Base-by-base conservation (phyloP, 2,113 vertebrate species). In the Isichthys henryi region DNA sequence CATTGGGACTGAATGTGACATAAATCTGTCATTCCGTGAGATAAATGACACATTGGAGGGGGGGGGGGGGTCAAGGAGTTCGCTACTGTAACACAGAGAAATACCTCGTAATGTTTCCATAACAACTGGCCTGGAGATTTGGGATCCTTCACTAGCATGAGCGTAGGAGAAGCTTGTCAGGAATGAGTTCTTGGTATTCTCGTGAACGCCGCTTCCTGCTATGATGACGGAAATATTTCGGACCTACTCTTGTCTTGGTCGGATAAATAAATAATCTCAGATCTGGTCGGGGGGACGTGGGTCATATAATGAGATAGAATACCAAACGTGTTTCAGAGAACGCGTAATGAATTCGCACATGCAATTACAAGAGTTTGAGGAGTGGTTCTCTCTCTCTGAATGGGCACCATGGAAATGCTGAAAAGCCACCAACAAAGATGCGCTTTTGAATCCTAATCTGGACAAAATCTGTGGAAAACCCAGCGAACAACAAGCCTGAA, bases 341-440 rank as follows among this genome's bases (percentile, higher is more conserved):
- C 3, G 35, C 35, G 11, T 77, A 43, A 35, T 43, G 74, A 77
- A 77, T 39, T 77, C 13, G 5, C 10, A 85, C 45, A 49, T 11
- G 6, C 8, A 31, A 53, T 39, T 53, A 43, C 27, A 8, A 3
- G 27, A 9, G 56, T 53, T 77, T 56, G 53, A 58, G 39, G 94
- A 95, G 95, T 95, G 96, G 96, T 95, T 94, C 94, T 96, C 96
- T 96, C 96, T 96, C 96, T 96, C 96, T 96, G 96, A 96, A 96
- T 96, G 95, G 96, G 95, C 96, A 94, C 94, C 95, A 95, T 96
- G 96, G 97, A 96, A 96, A 96, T 94, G 93, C 92, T 53, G 21
- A 23, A 52, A 94, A 17, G 31, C 15, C 70, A 8, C n/a, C n/a
- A 6, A 19, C 95, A 95, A 96, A 95, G 93, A 92, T 93, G 91